Conservation (phyloP, 2,888 invertebrate genomes). For the Hypolimnas misippus region DNA sequence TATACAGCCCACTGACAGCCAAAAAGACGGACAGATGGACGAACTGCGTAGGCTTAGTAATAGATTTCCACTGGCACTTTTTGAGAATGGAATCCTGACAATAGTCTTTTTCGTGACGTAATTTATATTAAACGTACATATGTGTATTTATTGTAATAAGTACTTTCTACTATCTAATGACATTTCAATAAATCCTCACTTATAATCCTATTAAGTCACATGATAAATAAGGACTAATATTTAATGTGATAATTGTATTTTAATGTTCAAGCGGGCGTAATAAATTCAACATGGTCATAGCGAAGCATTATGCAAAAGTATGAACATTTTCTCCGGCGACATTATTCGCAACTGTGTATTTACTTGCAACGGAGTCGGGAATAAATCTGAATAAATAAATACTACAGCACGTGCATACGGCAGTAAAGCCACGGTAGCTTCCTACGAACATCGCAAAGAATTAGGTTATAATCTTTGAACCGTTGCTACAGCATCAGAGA, state of each 20-base stretch:
- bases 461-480: conserved; percentile 35
- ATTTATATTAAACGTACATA: too few relatives aligned
- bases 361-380: conserved; percentile 49
- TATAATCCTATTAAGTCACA: not conserved
- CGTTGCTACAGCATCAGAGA: conserved; percentile 14
- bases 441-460: conserved; percentile 52
- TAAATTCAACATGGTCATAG: conserved; percentile 42
- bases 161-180: not conserved
- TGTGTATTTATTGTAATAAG: too few relatives aligned
- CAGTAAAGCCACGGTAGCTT: conserved; percentile 67
- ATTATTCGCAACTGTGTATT: conserved; percentile 67
- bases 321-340: conserved; percentile 57
- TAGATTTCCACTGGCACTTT: too few relatives aligned
- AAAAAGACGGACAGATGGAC: too few relatives aligned
- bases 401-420: conserved; percentile 65
- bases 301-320: conserved; percentile 49
- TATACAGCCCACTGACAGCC: too few relatives aligned
- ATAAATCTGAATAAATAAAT: conserved; percentile 75
- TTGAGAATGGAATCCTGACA: too few relatives aligned
- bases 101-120: too few relatives aligned
- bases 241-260: conserved; percentile 40
- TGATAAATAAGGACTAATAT: conserved; percentile 15
- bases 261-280: conserved; percentile 37
- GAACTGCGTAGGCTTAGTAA: too few relatives aligned
- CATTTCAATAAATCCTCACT: not conserved